Evolutionary conservation across 1,140 invertebrate genomes (phyloP), one percentile per base, ranked within the genome.

Genomic region (Brachionus asplanchnoidis): DNA sequence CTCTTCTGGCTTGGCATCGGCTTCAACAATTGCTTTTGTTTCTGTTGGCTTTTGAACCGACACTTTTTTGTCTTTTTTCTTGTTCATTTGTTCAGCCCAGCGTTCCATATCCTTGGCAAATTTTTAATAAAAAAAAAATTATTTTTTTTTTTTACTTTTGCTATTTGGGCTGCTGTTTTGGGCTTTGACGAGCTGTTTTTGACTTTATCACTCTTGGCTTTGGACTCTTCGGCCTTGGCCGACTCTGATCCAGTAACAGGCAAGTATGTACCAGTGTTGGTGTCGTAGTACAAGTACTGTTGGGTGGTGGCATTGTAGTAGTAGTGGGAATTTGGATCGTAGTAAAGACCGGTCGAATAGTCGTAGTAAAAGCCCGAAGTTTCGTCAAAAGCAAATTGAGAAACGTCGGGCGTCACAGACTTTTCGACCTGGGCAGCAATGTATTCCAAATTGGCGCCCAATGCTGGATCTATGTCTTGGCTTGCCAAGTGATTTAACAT

Each of bases 361-460:
- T 99, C 97, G 89, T 97, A 99, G 88, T 98, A 98, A 88, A 97
- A 99, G 0, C 97, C 96, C 14, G 95, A 97, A 0, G 93, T 93
- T 88, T 96, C 95, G 89, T 99, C 97, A 89, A 95, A 98, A 87
- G 96, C 93, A 88, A 97, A 99, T 14, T 93, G 94, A 84, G 93
- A 93, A 1, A 94, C 93, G 92, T 99, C 96, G 23, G 97, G 97
- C 53, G 93, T 89, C 86, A 92, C 94, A 94, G 75, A 17, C 88
- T 83, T 85, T 53, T 56, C 68, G 85, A 79, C 66, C 78, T 68
- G 26, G 85, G 82, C 65, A 85, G 85, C 65, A 70, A 82, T 60
- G 28, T 17, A 65, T 65, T 82, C 36, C 32, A 68, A 65, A 87
- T 88, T 70, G 86, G 85, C 28, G 87, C 86, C 28, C 88, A 85